These are phyloP conservation scores for Bibio marci DNA, from an alignment of 2,888 invertebrate species.

Conservation along the genomic window DNA sequence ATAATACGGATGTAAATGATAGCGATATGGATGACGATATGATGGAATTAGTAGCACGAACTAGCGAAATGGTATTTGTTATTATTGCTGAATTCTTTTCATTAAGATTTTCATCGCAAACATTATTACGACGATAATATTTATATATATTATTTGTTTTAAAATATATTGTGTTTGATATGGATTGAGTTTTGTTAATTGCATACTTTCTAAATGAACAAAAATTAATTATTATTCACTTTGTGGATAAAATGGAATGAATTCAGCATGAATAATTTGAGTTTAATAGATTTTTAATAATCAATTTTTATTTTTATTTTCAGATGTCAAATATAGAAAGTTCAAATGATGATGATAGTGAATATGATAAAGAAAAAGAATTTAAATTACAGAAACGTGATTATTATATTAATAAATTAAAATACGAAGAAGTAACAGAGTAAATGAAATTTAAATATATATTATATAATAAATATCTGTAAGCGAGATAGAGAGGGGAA, in stretches of 20 bases:
- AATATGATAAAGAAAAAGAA: slow-evolving; percentile 35
- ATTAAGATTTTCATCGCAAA: too few relatives aligned
- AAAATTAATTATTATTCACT: too few relatives aligned
- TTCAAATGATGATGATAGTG: neutral
- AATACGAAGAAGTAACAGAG: slow-evolving; percentile 61
- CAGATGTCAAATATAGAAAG: neutral
- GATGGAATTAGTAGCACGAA: neutral
- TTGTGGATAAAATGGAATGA: too few relatives aligned
- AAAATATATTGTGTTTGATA: too few relatives aligned
- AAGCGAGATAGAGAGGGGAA: too few relatives aligned
- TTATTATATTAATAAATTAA: slow-evolving; percentile 84
- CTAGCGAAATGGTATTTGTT: neutral
- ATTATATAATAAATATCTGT: too few relatives aligned
- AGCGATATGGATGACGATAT: neutral
- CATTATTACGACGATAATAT: too few relatives aligned
- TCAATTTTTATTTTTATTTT: slow-evolving; percentile 7
- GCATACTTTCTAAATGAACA: too few relatives aligned
- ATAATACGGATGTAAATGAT: neutral
- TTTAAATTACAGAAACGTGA: slow-evolving; percentile 73
- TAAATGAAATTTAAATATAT: slow-evolving; percentile 28
- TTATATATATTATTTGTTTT: too few relatives aligned
- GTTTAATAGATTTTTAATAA: neutral
- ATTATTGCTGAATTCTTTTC: too few relatives aligned
- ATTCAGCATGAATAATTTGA: slow-evolving; percentile 6
- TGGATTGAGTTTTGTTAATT: too few relatives aligned